A percentile compares a stretch with the other conserved stretches of the same genome.
phyloP scores from a whole-genome alignment of 1,140 invertebrate species.

The Holcopasites calliopsidis region DNA sequence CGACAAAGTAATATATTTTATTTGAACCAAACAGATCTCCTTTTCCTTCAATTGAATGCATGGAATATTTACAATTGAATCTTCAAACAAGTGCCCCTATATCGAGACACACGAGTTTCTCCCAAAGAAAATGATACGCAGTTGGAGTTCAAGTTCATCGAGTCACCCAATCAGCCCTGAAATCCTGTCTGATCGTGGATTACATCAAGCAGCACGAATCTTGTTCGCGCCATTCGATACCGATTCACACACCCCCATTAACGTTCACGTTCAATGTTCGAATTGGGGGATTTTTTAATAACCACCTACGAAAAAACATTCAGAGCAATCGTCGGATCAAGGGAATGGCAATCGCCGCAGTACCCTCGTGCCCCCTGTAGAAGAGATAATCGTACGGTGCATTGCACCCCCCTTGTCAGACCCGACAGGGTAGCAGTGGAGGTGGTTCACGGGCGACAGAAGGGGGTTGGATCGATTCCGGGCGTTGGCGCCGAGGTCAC shows the following conservation, averaged over 20 bases:
- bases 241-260: slow-evolving; percentile 3
- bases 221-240: slow-evolving; percentile 9
- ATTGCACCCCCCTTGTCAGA: slow-evolving; percentile 67
- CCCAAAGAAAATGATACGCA: background rate
- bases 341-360: too few species aligned
- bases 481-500: slow-evolving; percentile 80
- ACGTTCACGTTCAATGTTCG: background rate
- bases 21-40: too few species aligned
- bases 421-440: background rate
- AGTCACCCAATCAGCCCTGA: slow-evolving; percentile 15
- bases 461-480: slow-evolving; percentile 77
- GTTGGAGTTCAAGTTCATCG: background rate
- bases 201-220: slow-evolving; percentile 8
- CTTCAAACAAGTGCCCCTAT: too few species aligned
- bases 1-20: background rate
- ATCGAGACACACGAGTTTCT: too few species aligned
- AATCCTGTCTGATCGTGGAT: slow-evolving; percentile 20
- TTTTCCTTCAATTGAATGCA: background rate
- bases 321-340: too few species aligned
- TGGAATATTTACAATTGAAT: background rate
- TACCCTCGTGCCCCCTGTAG: slow-evolving; percentile 37
- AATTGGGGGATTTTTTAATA: too few species aligned
- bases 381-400: slow-evolving; percentile 56
- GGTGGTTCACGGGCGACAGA: slow-evolving; percentile 24
- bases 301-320: too few species aligned